Conservation (phyloP, 2,888 invertebrate species). For the Venusia cambrica region DNA sequence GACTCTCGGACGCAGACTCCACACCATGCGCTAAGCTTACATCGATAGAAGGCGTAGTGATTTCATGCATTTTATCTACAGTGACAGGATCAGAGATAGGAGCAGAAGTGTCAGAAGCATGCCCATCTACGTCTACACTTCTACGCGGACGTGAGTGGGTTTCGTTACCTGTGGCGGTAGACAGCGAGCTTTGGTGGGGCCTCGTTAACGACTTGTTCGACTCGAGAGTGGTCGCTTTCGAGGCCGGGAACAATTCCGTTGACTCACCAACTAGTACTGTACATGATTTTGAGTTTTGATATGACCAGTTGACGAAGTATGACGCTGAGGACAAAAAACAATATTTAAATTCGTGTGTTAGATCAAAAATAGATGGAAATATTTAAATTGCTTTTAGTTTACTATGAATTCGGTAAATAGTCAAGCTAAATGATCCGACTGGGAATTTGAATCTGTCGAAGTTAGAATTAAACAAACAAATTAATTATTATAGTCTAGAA, state of each 20-base stretch:
- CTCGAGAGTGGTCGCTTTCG: slow-evolving; percentile 86
- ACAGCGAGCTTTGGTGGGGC: slow-evolving; percentile 82
- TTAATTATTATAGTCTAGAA: slow-evolving; percentile 25
- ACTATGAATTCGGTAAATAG: slow-evolving; percentile 16
- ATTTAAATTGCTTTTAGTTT: slow-evolving; percentile 17
- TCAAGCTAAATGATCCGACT: slow-evolving; percentile 22
- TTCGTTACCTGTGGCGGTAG: slow-evolving; percentile 77
- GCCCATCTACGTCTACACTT: slow-evolving; percentile 84
- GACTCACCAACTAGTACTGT: slow-evolving; percentile 91
- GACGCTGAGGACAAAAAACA: slow-evolving; percentile 81
- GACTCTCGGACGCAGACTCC: slow-evolving; percentile 40
- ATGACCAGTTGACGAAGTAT: slow-evolving; percentile 92
- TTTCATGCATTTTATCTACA: slow-evolving; percentile 75
- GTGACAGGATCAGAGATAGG: slow-evolving; percentile 65
- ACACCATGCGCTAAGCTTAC: slow-evolving; percentile 76
- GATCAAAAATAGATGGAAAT: slow-evolving; percentile 14
- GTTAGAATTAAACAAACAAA: slow-evolving; percentile 26
- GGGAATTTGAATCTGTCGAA: slow-evolving; percentile 27
- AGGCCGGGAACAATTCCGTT: slow-evolving; percentile 84
- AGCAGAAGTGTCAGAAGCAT: slow-evolving; percentile 70
- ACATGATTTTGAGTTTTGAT: slow-evolving; percentile 91
- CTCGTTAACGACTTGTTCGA: slow-evolving; percentile 86
- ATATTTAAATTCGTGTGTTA: slow-evolving; percentile 1
- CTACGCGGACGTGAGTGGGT: slow-evolving; percentile 85
- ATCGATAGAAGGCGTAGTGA: slow-evolving; percentile 63